Evolutionary conservation across 2,113 vertebrate species (phyloP).

Genomic region (Catharus fuscescens): DNA sequence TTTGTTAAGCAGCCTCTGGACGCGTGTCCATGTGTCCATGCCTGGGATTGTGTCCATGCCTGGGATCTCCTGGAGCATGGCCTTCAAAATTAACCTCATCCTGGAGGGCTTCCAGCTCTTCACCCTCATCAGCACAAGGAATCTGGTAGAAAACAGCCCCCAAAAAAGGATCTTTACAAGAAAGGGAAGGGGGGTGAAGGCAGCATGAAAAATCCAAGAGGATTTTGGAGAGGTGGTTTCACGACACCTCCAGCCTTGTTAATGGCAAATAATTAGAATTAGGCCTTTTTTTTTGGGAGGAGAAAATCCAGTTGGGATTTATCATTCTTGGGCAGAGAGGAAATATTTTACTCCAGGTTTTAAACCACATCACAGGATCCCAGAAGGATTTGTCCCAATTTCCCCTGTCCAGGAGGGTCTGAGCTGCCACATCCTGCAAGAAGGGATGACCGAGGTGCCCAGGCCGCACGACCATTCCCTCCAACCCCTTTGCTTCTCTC

Average conservation of each 20-base stretch:
- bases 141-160: background rate
- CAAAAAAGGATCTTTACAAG: background rate
- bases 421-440: background rate
- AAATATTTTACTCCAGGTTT: background rate
- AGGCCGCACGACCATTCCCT: background rate
- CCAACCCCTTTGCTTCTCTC: background rate
- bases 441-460: rapidly evolving
- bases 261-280: background rate
- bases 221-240: background rate
- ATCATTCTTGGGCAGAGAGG: rapidly evolving
- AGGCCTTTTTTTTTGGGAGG: background rate
- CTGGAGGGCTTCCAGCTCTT: background rate
- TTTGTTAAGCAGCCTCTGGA: background rate
- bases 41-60: background rate
- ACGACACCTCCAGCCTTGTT: background rate
- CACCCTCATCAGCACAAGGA: rapidly evolving
- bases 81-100: background rate
- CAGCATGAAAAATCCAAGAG: background rate
- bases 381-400: rapidly evolving
- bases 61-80: background rate
- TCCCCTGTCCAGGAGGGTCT: background rate
- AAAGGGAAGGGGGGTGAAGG: background rate
- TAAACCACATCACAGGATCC: background rate
- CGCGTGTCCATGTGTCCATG: background rate
- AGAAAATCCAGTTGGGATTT: background rate